phyloP scores from a whole-genome alignment of 2,888 invertebrate species.

The Trissolcus japonicus region DNA sequence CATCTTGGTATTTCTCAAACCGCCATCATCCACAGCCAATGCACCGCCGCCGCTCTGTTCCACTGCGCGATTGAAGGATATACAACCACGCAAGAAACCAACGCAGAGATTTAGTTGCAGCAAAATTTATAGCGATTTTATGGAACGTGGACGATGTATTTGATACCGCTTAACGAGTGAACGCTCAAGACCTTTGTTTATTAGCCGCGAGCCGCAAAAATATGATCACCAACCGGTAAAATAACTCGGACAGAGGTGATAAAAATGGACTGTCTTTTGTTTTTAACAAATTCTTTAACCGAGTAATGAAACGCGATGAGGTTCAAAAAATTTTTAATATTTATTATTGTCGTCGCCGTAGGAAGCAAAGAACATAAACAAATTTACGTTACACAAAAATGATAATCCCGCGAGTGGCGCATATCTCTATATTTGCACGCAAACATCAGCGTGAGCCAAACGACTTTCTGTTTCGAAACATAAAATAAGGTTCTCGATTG shows the following conservation, averaged over 20 bases:
- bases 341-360: no score
- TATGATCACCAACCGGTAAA: conserved; percentile 5
- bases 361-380: no score
- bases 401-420: no score
- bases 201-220: conserved; percentile 1
- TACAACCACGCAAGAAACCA: conserved; percentile 33
- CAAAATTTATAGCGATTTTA: conserved; percentile 49
- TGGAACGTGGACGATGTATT: conserved; percentile 41
- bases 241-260: background rate
- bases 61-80: conserved; percentile 39
- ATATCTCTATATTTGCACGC: no score
- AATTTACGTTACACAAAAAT: no score
- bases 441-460: no score
- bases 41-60: conserved; percentile 24
- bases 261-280: background rate
- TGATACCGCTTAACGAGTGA: conserved; percentile 38
- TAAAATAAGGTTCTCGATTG: no score
- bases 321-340: no score
- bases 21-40: conserved; percentile 27
- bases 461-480: no score
- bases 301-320: no score
- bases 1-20: conserved; percentile 19
- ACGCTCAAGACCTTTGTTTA: conserved; percentile 48
- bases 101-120: conserved; percentile 30
- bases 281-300: no score